These are phyloP conservation scores for Volucella zonaria DNA, from an alignment of 2,888 invertebrate genomes.

Conservation along the genomic window DNA sequence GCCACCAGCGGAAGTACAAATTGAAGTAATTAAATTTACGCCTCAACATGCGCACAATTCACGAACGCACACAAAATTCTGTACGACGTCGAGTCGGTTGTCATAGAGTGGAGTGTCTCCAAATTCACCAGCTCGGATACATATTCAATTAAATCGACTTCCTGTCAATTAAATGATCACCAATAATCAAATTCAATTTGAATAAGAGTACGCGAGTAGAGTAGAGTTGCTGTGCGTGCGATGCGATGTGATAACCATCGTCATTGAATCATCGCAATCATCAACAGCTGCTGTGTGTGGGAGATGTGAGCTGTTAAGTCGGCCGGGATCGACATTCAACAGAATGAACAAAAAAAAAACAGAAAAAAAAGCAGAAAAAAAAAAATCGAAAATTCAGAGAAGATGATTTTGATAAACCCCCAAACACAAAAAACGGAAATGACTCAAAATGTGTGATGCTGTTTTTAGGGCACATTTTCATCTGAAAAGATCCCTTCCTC, in stretches of 20 bases:
- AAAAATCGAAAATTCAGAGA: conserved; percentile 10
- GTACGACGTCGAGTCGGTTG: neutral
- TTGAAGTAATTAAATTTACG: conserved; percentile 65
- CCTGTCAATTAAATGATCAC: conserved; percentile 74
- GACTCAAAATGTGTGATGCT: conserved; percentile 63
- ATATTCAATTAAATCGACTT: conserved; percentile 72
- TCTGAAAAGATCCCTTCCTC: conserved; percentile 59
- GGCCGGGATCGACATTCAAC: conserved; percentile 60
- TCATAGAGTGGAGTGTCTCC: conserved; percentile 29
- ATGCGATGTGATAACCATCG: conserved; percentile 66
- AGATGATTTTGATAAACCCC: conserved; percentile 69
- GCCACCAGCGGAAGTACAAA: conserved; percentile 48
- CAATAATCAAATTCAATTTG: conserved; percentile 74
- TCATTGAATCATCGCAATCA: conserved; percentile 70
- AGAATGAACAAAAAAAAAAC: conserved; percentile 7
- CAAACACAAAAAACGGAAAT: conserved; percentile 69
- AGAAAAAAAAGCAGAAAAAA: neutral
- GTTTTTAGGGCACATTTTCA: conserved; percentile 69
- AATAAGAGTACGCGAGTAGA: conserved; percentile 42
- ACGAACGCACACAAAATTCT: neutral
- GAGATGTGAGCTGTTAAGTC: conserved; percentile 9
- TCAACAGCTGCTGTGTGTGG: conserved; percentile 66
- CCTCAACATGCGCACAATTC: conserved; percentile 23
- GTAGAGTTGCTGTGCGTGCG: conserved; percentile 35
- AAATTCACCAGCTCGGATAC: conserved; percentile 54